These are phyloP conservation scores for Cossypha heuglini DNA, from an alignment of 2,797 vertebrate species.

Conservation along the genomic window DNA sequence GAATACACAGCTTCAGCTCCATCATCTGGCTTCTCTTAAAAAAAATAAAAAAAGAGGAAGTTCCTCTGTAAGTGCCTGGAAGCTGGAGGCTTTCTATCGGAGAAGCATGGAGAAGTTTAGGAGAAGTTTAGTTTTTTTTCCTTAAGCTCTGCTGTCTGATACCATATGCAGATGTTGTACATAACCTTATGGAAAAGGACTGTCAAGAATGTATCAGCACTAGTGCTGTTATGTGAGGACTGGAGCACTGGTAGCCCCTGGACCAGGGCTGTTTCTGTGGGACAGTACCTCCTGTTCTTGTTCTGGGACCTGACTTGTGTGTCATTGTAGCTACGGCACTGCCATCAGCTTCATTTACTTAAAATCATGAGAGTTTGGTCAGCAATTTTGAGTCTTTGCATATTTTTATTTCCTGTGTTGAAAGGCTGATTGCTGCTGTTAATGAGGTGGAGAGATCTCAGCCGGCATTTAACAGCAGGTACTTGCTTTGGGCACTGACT, in stretches of 20 bases:
- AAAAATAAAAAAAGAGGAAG: background rate
- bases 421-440: background rate
- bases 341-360: background rate
- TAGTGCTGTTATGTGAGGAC: background rate
- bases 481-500: background rate
- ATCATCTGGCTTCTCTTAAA: background rate
- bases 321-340: background rate
- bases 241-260: background rate
- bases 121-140: background rate
- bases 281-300: background rate
- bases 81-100: background rate
- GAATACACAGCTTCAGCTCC: background rate
- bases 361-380: background rate
- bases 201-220: accelerated
- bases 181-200: background rate
- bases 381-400: background rate
- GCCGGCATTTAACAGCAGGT: background rate
- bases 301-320: background rate
- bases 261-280: background rate
- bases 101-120: background rate
- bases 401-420: background rate
- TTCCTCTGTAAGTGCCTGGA: background rate
- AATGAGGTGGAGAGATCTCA: background rate
- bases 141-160: background rate
- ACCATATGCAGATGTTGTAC: background rate